Evolutionary conservation across 1,140 invertebrate species (phyloP), one percentile per base, ranked within the genome.

Genomic region (Carposina sasakii): DNA sequence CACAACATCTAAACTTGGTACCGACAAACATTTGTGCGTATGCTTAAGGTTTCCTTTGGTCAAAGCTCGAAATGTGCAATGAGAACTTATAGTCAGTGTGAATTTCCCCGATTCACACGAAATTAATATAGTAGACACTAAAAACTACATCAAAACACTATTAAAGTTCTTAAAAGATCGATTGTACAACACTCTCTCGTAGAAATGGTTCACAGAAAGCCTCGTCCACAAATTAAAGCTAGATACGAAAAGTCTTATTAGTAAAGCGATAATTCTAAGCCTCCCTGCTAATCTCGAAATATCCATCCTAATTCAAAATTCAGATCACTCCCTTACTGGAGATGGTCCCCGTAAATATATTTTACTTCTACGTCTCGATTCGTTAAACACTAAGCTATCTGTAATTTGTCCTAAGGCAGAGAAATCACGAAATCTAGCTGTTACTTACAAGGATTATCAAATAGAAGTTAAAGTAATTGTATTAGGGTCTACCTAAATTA

Each of bases 31-130:
- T 52, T 79, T 78, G 71, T 75, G 73, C 75, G 73, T 59, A 48
- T 70, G 24, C 24, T 70, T 67, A 68, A 63, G 59, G 12, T 39
- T 49, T 60, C 19, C 40, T 52, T 72, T 76, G 67, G 67, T 81
- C 71, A 61, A 81, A 79, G 76, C 76, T 68, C 63, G 61, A 50
- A 59, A 67, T 51, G 76, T 81, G 76, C 72, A 69, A 55, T 56
- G 62, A 71, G 72, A 59, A 64, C 67, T 67, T 77, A 36, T 52
- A 61, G n/a, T 19, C 24, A 76, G 76, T 83, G 79, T 83, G 81
- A 83, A 83, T 69, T 82, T 83, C 79, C 79, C 79, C 79, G 43
- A 48, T 70, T 81, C 81, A 83, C 79, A 83, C 74, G 77, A 24
- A 48, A 52, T 58, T 43, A 43, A 62, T 16, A 57, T 62, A 67